Conservation (phyloP, 2,797 vertebrate genomes). For the Anolis apletophallus region DNA sequence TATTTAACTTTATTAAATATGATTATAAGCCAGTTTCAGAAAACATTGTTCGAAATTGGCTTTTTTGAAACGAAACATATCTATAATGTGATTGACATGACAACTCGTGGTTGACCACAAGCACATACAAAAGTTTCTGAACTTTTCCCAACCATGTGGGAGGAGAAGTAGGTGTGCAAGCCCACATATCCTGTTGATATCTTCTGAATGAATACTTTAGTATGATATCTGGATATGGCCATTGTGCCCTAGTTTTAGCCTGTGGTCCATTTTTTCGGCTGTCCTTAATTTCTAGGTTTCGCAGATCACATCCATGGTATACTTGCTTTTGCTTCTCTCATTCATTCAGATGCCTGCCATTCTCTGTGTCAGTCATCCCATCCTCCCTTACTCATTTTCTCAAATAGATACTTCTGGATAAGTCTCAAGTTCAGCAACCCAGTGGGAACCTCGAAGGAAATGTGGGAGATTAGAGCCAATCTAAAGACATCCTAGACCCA, state of each 20-base stretch:
- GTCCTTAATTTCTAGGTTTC: neutral
- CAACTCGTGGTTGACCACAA: neutral
- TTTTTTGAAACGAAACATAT: neutral
- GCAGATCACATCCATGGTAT: neutral
- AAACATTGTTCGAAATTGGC: neutral
- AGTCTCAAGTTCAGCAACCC: neutral
- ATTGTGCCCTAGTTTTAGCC: neutral
- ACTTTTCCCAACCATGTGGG: neutral
- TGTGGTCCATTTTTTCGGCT: neutral
- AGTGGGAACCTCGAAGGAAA: neutral
- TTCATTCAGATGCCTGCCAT: neutral
- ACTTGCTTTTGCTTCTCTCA: neutral
- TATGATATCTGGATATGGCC: neutral
- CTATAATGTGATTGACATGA: neutral
- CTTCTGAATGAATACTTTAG: neutral
- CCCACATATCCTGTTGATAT: neutral
- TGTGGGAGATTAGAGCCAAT: neutral
- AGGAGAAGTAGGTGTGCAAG: neutral
- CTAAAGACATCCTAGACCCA: neutral
- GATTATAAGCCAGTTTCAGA: neutral
- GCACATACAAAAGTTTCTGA: neutral
- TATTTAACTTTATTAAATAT: neutral
- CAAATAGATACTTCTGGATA: neutral
- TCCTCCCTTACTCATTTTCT: neutral
- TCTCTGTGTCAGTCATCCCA: neutral